Base-by-base conservation (phyloP, 2,888 invertebrate species). In the Drosophila formosana region DNA sequence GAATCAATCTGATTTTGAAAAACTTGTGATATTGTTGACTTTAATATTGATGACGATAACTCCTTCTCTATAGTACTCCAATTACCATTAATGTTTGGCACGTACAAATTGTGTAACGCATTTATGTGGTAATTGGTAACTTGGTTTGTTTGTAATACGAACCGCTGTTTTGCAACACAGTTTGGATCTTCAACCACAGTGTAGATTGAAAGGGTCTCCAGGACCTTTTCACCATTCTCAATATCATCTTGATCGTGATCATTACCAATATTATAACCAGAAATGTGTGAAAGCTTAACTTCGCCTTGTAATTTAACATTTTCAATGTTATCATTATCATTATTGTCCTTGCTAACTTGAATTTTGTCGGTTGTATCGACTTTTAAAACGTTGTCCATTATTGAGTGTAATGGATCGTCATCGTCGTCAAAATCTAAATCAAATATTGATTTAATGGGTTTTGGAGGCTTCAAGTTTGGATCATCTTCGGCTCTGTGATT, bases 61-160 rank as follows among this genome's bases (percentile, higher is more conserved):
- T 37, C 0, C 11, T 37, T 37, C 37, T 81, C 69, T 28, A 92
- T 90, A 92, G 74, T 77, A 76, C 90, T 23, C 92, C 94, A 93
- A 67, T 94, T 94, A 75, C 95, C 95, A 90, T 95, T 95, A 52
- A 95, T 92, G 69, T 95, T 94, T 53, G 94, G 93, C 75, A 95
- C 91, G 72, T 90, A 92, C 43, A 92, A 92, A 89, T 94, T 92
- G 90, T 95, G 95, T 62, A 95, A 91, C 62, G 93, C 93, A 68
- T 93, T 92, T 63, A 95, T 93, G 72, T 94, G 93, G 75, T 93
- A 93, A 51, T 91, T 89, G 1, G 92, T 92, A 5, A 93, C 88
- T 68, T 89, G 73, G 66, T 88, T 91, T 3, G 90, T 90, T 77
- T 91, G 91, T 1, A 89, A 63, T 53, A 89, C 80, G 25, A 90